phyloP scores from a whole-genome alignment of 1,140 invertebrate genomes.

The Cyclargus thomasi region DNA sequence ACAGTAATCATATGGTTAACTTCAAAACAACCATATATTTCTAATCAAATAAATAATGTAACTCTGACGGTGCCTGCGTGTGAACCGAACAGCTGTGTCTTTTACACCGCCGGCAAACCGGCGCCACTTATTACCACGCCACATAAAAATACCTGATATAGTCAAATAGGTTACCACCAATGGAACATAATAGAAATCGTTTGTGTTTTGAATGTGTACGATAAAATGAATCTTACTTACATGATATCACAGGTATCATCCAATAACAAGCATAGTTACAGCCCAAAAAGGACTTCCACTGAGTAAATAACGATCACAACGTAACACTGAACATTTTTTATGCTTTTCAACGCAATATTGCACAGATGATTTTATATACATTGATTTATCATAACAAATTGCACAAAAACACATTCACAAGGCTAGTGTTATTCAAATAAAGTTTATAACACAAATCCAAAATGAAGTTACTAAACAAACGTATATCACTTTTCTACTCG shows the following conservation, averaged over 20 bases:
- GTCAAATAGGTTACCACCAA: slow-evolving; percentile 62
- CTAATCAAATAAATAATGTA: slow-evolving; percentile 3
- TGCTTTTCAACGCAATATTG: slow-evolving; percentile 63
- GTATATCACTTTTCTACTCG: slow-evolving; percentile 65
- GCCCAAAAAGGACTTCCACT: slow-evolving; percentile 59
- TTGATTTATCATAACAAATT: slow-evolving; percentile 66
- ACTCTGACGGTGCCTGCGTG: slow-evolving; percentile 29
- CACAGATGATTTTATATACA: slow-evolving; percentile 60
- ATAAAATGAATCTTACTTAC: slow-evolving; percentile 48
- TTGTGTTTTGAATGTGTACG: slow-evolving; percentile 16
- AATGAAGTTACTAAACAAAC: slow-evolving; percentile 53
- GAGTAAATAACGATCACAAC: slow-evolving; percentile 71
- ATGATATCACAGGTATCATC: slow-evolving; percentile 64
- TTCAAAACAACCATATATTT: neutral
- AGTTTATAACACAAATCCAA: slow-evolving; percentile 62
- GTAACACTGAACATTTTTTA: slow-evolving; percentile 68
- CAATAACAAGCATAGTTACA: slow-evolving; percentile 65
- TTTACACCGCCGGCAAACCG: slow-evolving; percentile 40
- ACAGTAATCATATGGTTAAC: slow-evolving; percentile 10
- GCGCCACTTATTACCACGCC: slow-evolving; percentile 58
- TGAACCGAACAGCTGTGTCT: slow-evolving; percentile 55
- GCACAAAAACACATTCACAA: slow-evolving; percentile 63
- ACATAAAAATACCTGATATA: slow-evolving; percentile 53
- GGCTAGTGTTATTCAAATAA: slow-evolving; percentile 49
- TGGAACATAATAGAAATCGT: slow-evolving; percentile 25